Conservation (phyloP, 2,113 vertebrate genomes). For the Neolamprologus devosi region DNA sequence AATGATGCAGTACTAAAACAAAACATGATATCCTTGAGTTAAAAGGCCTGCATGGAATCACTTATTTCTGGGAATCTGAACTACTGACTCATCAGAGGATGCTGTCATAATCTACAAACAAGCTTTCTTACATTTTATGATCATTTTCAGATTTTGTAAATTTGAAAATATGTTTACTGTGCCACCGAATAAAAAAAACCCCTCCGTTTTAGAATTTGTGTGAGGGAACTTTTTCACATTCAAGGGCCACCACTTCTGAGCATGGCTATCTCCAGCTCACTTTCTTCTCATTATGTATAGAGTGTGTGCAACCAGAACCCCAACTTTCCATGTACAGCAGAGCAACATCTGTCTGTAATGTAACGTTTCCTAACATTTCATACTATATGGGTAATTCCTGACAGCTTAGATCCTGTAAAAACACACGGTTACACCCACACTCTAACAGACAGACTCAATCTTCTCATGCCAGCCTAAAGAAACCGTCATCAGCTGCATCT, state of each 20-base stretch:
- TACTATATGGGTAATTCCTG: constrained; percentile 70
- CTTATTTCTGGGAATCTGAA: neutral
- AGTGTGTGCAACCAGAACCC: constrained; percentile 50
- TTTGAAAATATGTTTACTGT: neutral
- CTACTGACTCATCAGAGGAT: neutral
- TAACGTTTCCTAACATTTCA: constrained; percentile 77
- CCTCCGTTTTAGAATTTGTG: neutral
- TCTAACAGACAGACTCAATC: neutral
- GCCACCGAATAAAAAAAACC: neutral
- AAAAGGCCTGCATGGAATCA: neutral
- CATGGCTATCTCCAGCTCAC: neutral
- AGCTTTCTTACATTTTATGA: neutral
- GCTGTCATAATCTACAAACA: neutral
- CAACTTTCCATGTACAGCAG: constrained; percentile 65
- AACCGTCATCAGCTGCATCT: neutral
- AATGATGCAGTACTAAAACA: neutral
- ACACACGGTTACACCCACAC: constrained; percentile 46
- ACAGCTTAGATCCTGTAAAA: constrained; percentile 68
- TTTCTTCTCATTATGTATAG: constrained; percentile 33
- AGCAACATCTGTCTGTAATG: constrained; percentile 77
- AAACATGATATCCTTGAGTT: neutral
- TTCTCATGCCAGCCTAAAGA: constrained; percentile 29
- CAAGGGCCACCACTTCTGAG: neutral
- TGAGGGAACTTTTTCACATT: neutral
- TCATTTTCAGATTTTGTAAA: neutral